Percentiles rank a stretch among this genome's conserved stretches.
Evolutionary conservation across 2,888 invertebrate genomes (phyloP).

Genomic region (Sisyra nigra): DNA sequence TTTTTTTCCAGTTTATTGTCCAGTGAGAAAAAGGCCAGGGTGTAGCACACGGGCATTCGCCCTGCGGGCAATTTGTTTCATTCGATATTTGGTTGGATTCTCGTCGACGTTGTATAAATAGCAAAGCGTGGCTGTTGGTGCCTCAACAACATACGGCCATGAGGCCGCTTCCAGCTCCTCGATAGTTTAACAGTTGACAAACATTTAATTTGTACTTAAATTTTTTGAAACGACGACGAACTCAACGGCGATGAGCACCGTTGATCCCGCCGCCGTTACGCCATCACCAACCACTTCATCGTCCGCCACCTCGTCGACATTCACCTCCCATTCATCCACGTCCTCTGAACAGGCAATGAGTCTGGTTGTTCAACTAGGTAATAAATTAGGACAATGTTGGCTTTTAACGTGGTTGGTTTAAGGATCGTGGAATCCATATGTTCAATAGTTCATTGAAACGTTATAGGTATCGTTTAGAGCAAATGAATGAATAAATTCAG

Average conservation of each 20-base stretch:
- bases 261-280: not conserved
- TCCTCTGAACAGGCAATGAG: conserved; percentile 5
- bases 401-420: no score
- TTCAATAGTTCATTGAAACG: no score
- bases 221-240: not conserved
- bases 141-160: conserved; percentile 1
- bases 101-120: no score
- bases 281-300: not conserved
- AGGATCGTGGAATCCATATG: no score
- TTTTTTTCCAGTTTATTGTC: not conserved
- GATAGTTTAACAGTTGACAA: not conserved
- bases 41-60: no score
- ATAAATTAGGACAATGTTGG: no score
- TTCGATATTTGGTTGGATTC: no score
- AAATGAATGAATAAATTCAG: no score
- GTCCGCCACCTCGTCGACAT: not conserved
- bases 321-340: not conserved
- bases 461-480: no score
- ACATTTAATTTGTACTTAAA: not conserved
- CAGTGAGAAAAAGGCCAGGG: not conserved
- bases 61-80: no score
- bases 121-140: not conserved
- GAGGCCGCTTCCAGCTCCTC: conserved; percentile 1
- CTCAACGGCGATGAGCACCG: not conserved
- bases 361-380: conserved; percentile 8